These are phyloP conservation scores for Gymnocephalus cernua DNA, from an alignment of 2,113 vertebrate species.

Conservation along the genomic window DNA sequence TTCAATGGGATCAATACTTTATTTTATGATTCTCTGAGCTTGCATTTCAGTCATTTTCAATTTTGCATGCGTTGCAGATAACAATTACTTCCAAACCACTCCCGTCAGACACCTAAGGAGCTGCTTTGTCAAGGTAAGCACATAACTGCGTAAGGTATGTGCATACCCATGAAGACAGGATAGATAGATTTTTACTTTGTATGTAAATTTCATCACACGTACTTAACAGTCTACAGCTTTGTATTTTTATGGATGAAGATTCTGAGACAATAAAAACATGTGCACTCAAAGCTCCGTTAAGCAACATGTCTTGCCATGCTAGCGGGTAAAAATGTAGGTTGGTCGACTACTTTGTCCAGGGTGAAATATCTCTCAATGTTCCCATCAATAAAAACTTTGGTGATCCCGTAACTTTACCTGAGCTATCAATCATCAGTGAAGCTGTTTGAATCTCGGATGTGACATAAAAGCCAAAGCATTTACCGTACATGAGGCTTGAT, in stretches of 20 bases:
- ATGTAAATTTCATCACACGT: not conserved
- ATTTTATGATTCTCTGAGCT: constrained; percentile 64
- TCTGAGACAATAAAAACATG: not conserved
- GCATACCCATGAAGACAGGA: not conserved
- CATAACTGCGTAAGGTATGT: constrained; percentile 14
- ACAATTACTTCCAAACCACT: constrained; percentile 24
- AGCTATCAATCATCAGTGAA: not conserved
- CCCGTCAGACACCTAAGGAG: not conserved
- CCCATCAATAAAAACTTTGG: not conserved
- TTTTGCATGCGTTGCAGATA: constrained; percentile 74
- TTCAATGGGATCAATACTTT: constrained; percentile 73
- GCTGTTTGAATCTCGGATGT: constrained; percentile 6
- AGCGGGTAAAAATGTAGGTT: not conserved
- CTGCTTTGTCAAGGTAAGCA: constrained; percentile 67
- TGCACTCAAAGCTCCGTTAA: not conserved
- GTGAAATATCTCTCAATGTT: not conserved
- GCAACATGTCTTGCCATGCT: not conserved
- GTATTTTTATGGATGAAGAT: not conserved
- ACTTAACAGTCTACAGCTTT: not conserved
- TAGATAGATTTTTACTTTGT: not conserved
- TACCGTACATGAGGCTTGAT: constrained; percentile 5
- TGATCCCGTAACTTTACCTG: not conserved
- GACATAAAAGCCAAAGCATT: constrained; percentile 34
- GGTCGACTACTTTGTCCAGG: not conserved
- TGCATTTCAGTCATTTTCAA: constrained; percentile 68